Evolutionary conservation across 2,797 vertebrate species (phyloP), one percentile per base, ranked within the genome.

Genomic region (Centropyge bicolor): DNA sequence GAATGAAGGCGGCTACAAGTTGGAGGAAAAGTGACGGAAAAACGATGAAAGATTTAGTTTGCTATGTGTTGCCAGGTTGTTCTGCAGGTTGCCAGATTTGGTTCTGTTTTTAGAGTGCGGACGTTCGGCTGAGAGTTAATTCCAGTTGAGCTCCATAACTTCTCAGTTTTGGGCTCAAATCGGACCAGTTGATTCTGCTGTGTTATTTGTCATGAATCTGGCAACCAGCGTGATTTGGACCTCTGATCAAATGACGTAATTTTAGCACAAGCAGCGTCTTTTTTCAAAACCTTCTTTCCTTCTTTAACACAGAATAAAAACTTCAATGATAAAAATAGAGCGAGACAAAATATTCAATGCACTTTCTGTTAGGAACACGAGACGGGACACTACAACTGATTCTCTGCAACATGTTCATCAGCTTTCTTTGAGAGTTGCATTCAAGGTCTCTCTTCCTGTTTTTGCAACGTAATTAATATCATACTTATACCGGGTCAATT

Each of bases 361-460:
- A 24, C 19, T 14, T 49, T 13, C 14, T 38, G 31, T 67, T 36
- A 35, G 31, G n/a, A 51, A 27, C 54, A 51, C 5, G 20, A 31
- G 27, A 31, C 4, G 27, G 27, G 27, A 31, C 27, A 4, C 27
- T 22, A 5, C 9, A 51, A 51, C n/a, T 22, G 0, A 1, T 20
- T 52, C 61, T 45, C 19, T 1, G 1, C 22, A 13, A n/a, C 13
- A 38, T 65, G 38, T 48, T 24, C 11, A 24, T 68, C 89, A 89
- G 75, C 83, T 87, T 82, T 72, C 74, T 87, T 82, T 62, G 9
- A 56, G 16, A 45, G 43, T 36, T 31, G 27, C 27, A 31, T 31
- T 2, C 2, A 31, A 31, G 27, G 2, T 6, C 8, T 48, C 20
- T 43, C 5, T 2, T 59, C 17, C 35, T 17, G 12, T 9, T 22